A percentile compares a stretch with the other conserved stretches of the same genome.
phyloP scores from a whole-genome alignment of 2,888 invertebrate species.

The Morinoia aosen region DNA sequence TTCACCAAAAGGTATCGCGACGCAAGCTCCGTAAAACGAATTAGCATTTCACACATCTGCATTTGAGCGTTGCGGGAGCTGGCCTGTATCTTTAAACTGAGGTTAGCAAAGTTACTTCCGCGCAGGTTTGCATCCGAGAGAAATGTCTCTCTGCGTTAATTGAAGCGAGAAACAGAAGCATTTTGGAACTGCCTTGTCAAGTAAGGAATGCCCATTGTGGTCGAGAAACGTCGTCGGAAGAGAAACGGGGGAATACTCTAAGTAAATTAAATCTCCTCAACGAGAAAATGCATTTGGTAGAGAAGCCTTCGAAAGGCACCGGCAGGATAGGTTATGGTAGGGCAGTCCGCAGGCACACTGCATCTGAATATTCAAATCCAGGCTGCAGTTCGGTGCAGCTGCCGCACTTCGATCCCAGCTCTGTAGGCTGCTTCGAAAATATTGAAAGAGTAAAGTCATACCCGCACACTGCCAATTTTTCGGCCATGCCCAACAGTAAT shows the following conservation, averaged over 20 bases:
- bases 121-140: neutral
- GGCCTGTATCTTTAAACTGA: neutral
- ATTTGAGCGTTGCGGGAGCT: neutral
- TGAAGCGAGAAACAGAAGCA: neutral
- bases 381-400: neutral
- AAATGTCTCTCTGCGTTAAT: neutral
- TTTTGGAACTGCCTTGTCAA: neutral
- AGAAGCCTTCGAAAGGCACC: neutral
- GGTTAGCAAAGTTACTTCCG: neutral
- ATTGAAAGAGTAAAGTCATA: neutral
- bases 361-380: constrained; percentile 2
- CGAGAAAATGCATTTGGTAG: neutral
- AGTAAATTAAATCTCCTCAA: neutral
- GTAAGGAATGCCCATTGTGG: neutral
- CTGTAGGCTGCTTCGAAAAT: neutral
- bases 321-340: neutral
- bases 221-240: neutral
- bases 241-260: neutral
- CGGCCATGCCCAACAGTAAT: neutral
- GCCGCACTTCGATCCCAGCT: neutral
- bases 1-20: neutral
- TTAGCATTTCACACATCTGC: neutral
- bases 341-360: neutral
- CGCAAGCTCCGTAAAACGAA: neutral
- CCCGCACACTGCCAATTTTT: neutral